These are phyloP conservation scores for Phrynocephalus vlangalii DNA, from an alignment of 2,797 vertebrate genomes.

Conservation along the genomic window DNA sequence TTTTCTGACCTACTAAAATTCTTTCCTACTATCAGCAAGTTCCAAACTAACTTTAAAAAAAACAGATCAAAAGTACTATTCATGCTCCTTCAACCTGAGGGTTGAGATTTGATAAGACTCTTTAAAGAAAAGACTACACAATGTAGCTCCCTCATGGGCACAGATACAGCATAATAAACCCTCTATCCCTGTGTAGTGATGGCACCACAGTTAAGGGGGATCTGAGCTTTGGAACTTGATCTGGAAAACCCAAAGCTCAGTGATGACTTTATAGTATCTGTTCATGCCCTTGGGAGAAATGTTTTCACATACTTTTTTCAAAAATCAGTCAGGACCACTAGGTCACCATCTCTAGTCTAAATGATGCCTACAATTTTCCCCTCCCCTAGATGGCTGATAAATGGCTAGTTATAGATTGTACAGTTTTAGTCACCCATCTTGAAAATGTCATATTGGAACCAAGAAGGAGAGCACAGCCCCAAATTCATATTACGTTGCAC, in stretches of 20 bases:
- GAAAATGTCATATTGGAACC: neutral
- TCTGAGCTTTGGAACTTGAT: neutral
- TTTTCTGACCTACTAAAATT: neutral
- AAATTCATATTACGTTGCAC: neutral
- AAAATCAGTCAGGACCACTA: neutral
- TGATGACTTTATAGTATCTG: neutral
- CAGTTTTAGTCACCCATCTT: neutral
- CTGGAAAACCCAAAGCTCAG: neutral
- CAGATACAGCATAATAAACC: neutral
- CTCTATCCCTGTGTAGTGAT: neutral
- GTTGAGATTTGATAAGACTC: neutral
- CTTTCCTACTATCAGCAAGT: neutral
- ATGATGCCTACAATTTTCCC: neutral
- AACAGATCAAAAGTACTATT: neutral
- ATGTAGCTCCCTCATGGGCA: neutral
- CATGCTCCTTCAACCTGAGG: neutral
- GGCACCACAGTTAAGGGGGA: neutral
- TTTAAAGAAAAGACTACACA: constrained; percentile 1
- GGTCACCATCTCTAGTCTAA: neutral
- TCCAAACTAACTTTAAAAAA: neutral
- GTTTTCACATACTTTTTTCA: neutral
- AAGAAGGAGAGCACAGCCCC: neutral
- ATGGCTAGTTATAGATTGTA: neutral
- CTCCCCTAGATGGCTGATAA: neutral
- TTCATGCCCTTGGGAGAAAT: neutral